A percentile compares a stretch with the other conserved stretches of the same genome.
These are phyloP conservation scores for Drosophila fuyamai DNA, from an alignment of 1,140 invertebrate species.

Conservation along the genomic window DNA sequence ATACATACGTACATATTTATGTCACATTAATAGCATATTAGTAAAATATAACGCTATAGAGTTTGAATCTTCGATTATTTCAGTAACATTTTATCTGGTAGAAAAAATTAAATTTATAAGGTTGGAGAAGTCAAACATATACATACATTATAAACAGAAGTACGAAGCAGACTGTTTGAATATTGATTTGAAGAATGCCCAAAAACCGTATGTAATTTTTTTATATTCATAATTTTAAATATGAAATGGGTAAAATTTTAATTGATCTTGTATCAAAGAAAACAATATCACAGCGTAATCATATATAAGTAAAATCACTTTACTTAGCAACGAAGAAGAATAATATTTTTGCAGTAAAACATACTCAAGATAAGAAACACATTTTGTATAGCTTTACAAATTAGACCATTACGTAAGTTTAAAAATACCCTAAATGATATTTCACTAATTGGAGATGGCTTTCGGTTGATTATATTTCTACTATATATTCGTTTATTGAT, in stretches of 20 bases:
- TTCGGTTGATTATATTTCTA: constrained; percentile 2
- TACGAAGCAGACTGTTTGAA: no score
- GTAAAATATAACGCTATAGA: neutral
- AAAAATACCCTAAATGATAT: neutral
- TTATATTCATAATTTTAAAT: no score
- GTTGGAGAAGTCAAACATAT: no score
- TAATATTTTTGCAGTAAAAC: neutral
- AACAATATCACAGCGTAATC: neutral
- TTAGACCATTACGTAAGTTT: neutral
- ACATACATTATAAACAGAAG: no score
- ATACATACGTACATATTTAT: constrained; percentile 4
- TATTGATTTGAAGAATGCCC: no score
- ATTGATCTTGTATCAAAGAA: neutral
- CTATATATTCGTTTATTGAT: constrained; percentile 36
- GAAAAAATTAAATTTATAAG: neutral
- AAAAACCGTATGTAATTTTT: no score
- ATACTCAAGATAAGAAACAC: no score
- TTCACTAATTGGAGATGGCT: neutral
- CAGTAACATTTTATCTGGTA: neutral
- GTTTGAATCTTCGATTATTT: neutral
- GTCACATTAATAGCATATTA: neutral
- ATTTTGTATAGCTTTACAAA: neutral
- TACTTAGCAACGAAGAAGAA: neutral
- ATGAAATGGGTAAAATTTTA: no score
- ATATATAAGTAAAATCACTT: neutral